Evolutionary conservation across 1,140 invertebrate genomes (phyloP), one percentile per base, ranked within the genome.

Genomic region (Drosophila bipectinata): DNA sequence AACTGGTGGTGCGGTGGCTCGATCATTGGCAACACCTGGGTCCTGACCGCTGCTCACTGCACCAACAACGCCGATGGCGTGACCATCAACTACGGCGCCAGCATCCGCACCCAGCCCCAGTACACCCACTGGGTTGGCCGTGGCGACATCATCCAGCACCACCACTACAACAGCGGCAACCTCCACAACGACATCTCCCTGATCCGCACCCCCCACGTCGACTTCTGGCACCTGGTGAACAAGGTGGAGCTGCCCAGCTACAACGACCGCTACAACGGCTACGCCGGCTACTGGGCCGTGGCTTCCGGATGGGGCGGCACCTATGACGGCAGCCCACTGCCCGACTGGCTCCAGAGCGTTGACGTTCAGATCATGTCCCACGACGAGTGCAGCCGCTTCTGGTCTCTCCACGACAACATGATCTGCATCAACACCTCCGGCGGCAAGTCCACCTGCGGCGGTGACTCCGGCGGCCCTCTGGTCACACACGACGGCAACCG

Each of bases 381-480:
- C 2, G 8, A 48, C 1, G 66, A 72, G 4, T 82, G 72, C 32
- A 68, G 66, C 52, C 47, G 48, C 26, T 30, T 10, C 10, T 53
- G 67, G 67, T 37, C 7, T 10, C 48, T 77, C 8, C 26, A 47
- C 52, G 63, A 68, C 15, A 58, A 78, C 55, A 88, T 72, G 39
- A 58, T 90, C 53, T 90, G 88, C 73, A 71, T 83, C 45, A 52
- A 62, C 10, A 82, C 81, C 32, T 26, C 61, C 10, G 53, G 64
- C 0, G 85, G 79, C 21, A 78, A 68, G 53, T 91, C 90, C 2
- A 90, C 89, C 10, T 91, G 89, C 72, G 64, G 78, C 47, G 93
- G 93, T 53, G 93, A 94, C 90, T 93, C 93, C 60, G 93, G 93
- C 54, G 93, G 93, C 30, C 92, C 93, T 10, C 72, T 94, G 61